These are phyloP conservation scores for Pseudochirops corinnae DNA, from an alignment of 2,797 vertebrate genomes.

Conservation along the genomic window DNA sequence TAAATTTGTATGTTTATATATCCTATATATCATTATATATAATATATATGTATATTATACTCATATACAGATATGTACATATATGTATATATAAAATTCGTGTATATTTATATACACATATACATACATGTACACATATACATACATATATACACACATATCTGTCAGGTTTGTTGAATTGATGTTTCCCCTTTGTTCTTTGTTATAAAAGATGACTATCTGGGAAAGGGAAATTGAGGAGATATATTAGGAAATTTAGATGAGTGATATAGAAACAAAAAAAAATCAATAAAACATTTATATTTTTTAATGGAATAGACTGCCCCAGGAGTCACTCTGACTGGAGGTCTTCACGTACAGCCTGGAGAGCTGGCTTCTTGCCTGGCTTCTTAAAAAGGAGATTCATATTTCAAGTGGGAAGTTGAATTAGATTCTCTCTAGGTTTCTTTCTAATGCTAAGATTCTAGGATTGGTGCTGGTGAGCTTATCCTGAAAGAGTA, in stretches of 20 bases:
- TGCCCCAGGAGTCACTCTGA: neutral
- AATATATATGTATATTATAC: too few species aligned
- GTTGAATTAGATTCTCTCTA: neutral
- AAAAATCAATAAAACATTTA: neutral
- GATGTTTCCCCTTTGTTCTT: neutral
- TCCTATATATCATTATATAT: too few species aligned
- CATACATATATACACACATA: neutral
- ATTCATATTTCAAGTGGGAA: neutral
- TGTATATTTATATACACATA: too few species aligned
- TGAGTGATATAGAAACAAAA: neutral
- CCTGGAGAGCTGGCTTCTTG: neutral
- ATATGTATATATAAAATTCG: too few species aligned
- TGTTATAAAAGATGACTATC: neutral
- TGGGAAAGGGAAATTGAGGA: neutral
- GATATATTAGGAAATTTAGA: neutral
- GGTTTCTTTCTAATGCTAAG: neutral
- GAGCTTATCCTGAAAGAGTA: neutral
- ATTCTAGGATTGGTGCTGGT: neutral
- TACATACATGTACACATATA: rapidly evolving
- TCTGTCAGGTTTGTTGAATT: neutral
- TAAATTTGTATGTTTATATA: too few species aligned
- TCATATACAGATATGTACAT: too few species aligned
- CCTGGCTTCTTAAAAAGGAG: neutral
- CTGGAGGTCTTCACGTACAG: neutral
- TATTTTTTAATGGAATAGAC: neutral